phyloP scores from a whole-genome alignment of 2,888 invertebrate species.

The Dioctria rufipes region DNA sequence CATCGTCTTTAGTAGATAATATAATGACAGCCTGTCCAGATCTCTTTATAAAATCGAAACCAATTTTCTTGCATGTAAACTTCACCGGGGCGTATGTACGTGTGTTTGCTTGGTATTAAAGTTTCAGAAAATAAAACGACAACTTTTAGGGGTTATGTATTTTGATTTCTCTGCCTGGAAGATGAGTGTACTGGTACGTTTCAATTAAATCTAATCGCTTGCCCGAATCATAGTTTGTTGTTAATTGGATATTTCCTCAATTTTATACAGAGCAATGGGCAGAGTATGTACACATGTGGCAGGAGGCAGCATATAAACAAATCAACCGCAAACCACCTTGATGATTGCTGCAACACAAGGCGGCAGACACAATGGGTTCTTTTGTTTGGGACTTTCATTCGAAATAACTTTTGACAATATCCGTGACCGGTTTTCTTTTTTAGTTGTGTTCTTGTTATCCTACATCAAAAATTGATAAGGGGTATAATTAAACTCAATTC shows the following conservation, averaged over 20 bases:
- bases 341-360: neutral
- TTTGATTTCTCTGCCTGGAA: conserved; percentile 6
- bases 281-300: neutral
- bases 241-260: conserved; percentile 55
- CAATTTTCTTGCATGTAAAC: too few species aligned
- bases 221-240: conserved; percentile 34
- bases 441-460: too few species aligned
- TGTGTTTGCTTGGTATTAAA: too few species aligned
- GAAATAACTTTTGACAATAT: too few species aligned
- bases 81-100: too few species aligned
- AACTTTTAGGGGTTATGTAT: neutral
- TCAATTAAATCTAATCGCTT: conserved; percentile 50
- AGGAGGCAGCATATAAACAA: neutral
- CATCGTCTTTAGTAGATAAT: too few species aligned
- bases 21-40: too few species aligned
- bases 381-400: conserved; percentile 5
- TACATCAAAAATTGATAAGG: too few species aligned
- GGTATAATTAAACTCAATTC: too few species aligned
- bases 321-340: neutral
- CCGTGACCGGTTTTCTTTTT: too few species aligned
- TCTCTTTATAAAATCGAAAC: too few species aligned
- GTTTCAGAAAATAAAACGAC: conserved; percentile 3
- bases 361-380: neutral
- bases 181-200: conserved; percentile 39
- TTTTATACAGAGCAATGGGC: conserved; percentile 26